phyloP scores from a whole-genome alignment of 1,140 invertebrate genomes.

The Zaprionus africanus region DNA sequence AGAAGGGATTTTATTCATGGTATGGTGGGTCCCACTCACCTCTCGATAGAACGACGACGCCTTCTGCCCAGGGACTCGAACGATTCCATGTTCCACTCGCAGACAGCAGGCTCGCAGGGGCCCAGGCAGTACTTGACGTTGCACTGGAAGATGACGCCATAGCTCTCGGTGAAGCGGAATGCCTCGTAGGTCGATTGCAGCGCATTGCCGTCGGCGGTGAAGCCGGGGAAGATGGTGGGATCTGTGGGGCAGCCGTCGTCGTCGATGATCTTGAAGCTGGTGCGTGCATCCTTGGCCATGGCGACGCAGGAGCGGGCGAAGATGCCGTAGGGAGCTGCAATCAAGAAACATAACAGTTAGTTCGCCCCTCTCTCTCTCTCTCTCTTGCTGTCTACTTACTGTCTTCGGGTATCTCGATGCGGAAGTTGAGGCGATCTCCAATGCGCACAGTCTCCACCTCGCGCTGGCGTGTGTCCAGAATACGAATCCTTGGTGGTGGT shows the following conservation, averaged over 20 bases:
- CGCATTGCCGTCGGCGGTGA: slow-evolving; percentile 94
- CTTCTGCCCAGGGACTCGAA: slow-evolving; percentile 96
- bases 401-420: slow-evolving; percentile 97
- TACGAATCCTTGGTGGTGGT: slow-evolving; percentile 95
- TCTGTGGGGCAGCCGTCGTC: slow-evolving; percentile 97
- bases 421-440: slow-evolving; percentile 96
- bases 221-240: slow-evolving; percentile 95
- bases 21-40: slow-evolving; percentile 47
- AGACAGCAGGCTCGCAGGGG: slow-evolving; percentile 95
- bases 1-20: background rate
- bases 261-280: slow-evolving; percentile 97
- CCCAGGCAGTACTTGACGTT: slow-evolving; percentile 98
- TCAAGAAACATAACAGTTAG: background rate
- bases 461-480: slow-evolving; percentile 92
- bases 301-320: slow-evolving; percentile 97
- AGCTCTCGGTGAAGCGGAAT: slow-evolving; percentile 97
- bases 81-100: slow-evolving; percentile 94
- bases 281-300: slow-evolving; percentile 98
- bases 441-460: slow-evolving; percentile 97
- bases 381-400: slow-evolving; percentile 88
- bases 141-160: slow-evolving; percentile 98
- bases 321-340: slow-evolving; percentile 95
- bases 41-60: slow-evolving; percentile 90
- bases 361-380: background rate
- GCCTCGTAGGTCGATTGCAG: slow-evolving; percentile 96